phyloP scores from a whole-genome alignment of 2,113 vertebrate genomes.

The Puffinus mauretanicus region DNA sequence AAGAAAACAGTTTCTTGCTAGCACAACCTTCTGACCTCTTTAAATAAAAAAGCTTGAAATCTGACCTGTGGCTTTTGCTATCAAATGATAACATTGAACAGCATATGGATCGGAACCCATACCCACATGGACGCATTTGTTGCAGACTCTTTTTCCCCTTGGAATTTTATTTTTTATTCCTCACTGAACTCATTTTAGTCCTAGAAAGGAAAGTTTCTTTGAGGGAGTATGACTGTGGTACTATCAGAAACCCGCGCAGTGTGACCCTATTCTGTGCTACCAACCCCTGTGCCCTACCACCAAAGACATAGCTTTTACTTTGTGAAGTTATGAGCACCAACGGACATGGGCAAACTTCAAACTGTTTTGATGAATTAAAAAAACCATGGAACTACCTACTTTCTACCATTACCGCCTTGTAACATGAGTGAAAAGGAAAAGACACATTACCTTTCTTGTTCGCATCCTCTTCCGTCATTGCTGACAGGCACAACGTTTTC shows the following conservation, averaged over 20 bases:
- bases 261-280: not conserved
- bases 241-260: not conserved
- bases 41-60: not conserved
- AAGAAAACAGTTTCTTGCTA: not conserved
- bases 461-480: not conserved
- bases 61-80: not conserved
- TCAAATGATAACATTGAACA: not conserved
- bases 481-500: conserved; percentile 61
- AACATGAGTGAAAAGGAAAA: not conserved
- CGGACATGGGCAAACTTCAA: not conserved
- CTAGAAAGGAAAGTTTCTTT: not conserved
- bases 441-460: conserved; percentile 34
- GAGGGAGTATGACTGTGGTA: not conserved
- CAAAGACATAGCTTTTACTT: not conserved
- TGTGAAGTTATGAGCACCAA: not conserved
- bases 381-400: not conserved
- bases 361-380: not conserved
- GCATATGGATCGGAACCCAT: not conserved
- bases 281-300: not conserved
- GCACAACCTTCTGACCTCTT: not conserved
- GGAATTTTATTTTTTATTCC: not conserved
- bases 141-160: not conserved
- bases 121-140: accelerated
- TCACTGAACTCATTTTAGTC: not conserved
- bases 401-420: not conserved